These are phyloP conservation scores for Gobius niger DNA, from an alignment of 2,113 vertebrate species.

Conservation along the genomic window DNA sequence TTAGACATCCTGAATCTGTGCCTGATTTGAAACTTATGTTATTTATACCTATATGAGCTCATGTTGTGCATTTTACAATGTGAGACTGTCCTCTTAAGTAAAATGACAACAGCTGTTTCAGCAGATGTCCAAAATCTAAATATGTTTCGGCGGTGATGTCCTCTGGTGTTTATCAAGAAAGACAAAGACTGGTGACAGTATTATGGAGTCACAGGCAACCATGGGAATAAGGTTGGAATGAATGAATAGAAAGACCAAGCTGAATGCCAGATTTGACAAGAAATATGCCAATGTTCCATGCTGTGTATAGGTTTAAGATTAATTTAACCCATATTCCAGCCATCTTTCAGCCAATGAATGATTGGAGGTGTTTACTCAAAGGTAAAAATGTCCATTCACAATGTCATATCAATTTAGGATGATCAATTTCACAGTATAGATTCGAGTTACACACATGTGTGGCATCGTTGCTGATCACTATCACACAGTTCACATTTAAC, in stretches of 20 bases:
- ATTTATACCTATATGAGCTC: neutral
- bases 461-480: constrained; percentile 6
- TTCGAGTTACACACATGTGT: neutral
- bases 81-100: constrained; percentile 12
- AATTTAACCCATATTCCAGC: neutral
- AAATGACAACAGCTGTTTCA: constrained; percentile 15
- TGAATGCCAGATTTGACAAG: constrained; percentile 5
- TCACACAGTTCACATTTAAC: constrained; percentile 14
- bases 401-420: neutral
- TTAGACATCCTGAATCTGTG: constrained; percentile 14
- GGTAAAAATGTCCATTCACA: neutral
- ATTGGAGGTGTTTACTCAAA: neutral
- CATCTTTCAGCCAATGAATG: neutral
- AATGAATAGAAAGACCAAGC: constrained; percentile 1
- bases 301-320: neutral
- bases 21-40: neutral
- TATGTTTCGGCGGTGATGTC: constrained; percentile 12
- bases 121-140: constrained; percentile 14
- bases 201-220: constrained; percentile 2
- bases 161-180: constrained; percentile 10
- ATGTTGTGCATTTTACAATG: constrained; percentile 7
- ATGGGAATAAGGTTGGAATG: constrained; percentile 9
- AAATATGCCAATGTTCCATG: neutral
- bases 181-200: constrained; percentile 11
- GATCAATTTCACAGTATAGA: no score